Conservation (phyloP, 1,140 invertebrate genomes). For the Colletes latitarsis region DNA sequence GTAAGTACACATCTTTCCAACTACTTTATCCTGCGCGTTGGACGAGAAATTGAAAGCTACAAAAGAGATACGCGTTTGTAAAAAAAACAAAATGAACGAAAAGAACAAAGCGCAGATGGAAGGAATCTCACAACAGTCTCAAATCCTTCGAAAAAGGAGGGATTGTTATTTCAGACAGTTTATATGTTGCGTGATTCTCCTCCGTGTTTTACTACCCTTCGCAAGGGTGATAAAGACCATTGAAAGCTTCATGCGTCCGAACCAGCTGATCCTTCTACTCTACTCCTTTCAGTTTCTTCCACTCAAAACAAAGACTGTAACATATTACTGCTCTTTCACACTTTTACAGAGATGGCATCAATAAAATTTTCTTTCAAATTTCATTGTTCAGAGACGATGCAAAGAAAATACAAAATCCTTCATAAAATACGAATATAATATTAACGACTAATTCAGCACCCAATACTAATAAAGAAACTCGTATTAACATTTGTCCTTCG, state of each 20-base stretch:
- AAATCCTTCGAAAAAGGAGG: slow-evolving; percentile 27
- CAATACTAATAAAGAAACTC: too few species aligned
- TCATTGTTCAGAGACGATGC: too few species aligned
- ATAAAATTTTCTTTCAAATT: too few species aligned
- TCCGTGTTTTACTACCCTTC: neutral
- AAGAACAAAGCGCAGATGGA: slow-evolving; percentile 27
- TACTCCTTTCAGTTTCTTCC: neutral
- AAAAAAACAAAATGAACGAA: neutral
- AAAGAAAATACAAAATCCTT: too few species aligned
- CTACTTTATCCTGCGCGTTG: neutral
- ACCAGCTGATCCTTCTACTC: neutral
- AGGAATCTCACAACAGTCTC: slow-evolving; percentile 27
- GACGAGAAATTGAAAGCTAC: slow-evolving; percentile 31
- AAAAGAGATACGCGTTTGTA: slow-evolving; percentile 28
- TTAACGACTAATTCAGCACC: too few species aligned
- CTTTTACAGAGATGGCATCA: neutral
- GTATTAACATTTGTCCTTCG: too few species aligned
- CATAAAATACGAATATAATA: too few species aligned
- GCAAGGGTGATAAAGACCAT: slow-evolving; percentile 3
- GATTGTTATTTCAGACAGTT: slow-evolving; percentile 35
- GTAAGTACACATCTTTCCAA: neutral
- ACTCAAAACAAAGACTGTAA: neutral
- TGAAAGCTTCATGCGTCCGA: slow-evolving; percentile 20
- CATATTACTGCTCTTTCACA: neutral
- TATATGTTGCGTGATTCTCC: slow-evolving; percentile 30